Conservation (phyloP, 1,140 invertebrate genomes). For the Papilio polytes region DNA sequence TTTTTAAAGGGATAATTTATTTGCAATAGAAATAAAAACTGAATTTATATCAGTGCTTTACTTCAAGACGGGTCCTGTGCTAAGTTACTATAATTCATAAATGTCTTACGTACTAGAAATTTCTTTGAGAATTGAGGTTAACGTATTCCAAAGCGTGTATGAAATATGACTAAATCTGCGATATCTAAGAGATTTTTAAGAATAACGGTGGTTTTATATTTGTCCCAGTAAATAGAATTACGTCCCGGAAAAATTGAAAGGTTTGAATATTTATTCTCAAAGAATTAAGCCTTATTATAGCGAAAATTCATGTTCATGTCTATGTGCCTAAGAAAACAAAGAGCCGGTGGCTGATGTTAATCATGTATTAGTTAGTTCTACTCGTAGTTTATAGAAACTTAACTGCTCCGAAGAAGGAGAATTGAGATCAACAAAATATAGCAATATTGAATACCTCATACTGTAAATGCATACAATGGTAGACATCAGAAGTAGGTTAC, state of each 20-base stretch:
- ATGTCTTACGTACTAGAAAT: background rate
- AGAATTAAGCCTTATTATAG: no score
- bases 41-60: background rate
- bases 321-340: no score
- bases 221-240: background rate
- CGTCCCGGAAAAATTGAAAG: background rate
- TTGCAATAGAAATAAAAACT: background rate
- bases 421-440: background rate
- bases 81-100: background rate
- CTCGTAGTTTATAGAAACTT: no score
- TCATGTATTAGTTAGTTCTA: no score
- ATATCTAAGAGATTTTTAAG: background rate
- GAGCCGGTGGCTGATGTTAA: no score
- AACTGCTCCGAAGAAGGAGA: background rate
- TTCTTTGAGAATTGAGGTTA: slow-evolving; percentile 14
- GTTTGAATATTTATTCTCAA: no score
- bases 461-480: background rate
- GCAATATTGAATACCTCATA: background rate
- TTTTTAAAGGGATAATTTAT: no score
- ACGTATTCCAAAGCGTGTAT: background rate
- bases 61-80: background rate
- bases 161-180: background rate
- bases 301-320: no score
- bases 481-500: background rate
- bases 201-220: background rate